These are phyloP conservation scores for Scaptodrosophila latifasciaeformis DNA, from an alignment of 2,888 invertebrate species.

Conservation along the genomic window DNA sequence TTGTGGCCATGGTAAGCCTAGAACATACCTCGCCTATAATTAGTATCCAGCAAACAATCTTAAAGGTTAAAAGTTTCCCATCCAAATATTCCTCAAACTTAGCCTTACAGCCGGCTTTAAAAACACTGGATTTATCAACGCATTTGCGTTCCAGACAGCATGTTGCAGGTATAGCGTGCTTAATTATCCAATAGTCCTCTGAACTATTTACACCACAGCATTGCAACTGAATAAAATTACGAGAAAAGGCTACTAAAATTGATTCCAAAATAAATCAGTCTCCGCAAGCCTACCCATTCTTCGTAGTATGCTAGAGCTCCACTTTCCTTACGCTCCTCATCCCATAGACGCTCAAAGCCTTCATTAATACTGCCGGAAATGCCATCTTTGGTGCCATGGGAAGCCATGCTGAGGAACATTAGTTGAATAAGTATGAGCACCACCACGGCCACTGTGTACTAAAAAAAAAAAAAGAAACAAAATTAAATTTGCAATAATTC, in stretches of 20 bases:
- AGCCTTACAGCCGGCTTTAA: slow-evolving; percentile 55
- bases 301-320: slow-evolving; percentile 68
- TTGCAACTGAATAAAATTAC: slow-evolving; percentile 39
- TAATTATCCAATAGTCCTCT: slow-evolving; percentile 59
- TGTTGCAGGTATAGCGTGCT: slow-evolving; percentile 56
- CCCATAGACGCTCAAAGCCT: slow-evolving; percentile 66
- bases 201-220: slow-evolving; percentile 68
- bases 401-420: slow-evolving; percentile 68
- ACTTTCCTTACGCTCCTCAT: slow-evolving; percentile 49
- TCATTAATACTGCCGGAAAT: slow-evolving; percentile 64
- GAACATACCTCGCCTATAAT: slow-evolving; percentile 61
- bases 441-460: slow-evolving; percentile 55
- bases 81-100: slow-evolving; percentile 66
- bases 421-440: slow-evolving; percentile 59
- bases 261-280: not conserved
- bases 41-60: slow-evolving; percentile 62
- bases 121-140: slow-evolving; percentile 38
- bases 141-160: slow-evolving; percentile 62
- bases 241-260: not conserved
- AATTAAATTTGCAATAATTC: not conserved
- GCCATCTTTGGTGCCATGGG: slow-evolving; percentile 68
- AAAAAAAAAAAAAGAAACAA: slow-evolving; percentile 1
- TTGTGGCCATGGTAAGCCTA: not conserved
- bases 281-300: slow-evolving; percentile 44
- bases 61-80: slow-evolving; percentile 58